Percentiles rank a stretch among this genome's conserved stretches.
phyloP scores from a whole-genome alignment of 1,140 invertebrate species.

The Zaprionus africanus region DNA sequence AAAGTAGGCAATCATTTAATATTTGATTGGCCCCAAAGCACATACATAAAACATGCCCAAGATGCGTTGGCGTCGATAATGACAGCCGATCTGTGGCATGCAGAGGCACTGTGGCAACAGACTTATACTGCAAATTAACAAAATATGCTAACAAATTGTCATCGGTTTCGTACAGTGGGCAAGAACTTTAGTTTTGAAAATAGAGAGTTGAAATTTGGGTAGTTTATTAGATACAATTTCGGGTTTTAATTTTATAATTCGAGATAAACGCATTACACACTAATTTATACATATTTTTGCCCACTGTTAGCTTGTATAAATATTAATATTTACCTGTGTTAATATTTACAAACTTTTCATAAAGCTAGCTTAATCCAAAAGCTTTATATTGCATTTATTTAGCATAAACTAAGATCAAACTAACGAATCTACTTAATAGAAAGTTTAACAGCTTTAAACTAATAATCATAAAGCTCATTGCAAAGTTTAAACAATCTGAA shows the following conservation, averaged over 20 bases:
- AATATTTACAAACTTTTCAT: not conserved
- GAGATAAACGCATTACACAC: no score
- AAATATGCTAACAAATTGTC: not conserved
- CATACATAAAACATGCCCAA: constrained; percentile 70
- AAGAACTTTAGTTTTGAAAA: no score
- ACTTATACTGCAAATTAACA: not conserved
- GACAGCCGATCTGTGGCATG: constrained; percentile 27
- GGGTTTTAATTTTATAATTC: no score
- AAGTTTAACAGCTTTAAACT: not conserved
- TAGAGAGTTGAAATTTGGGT: no score
- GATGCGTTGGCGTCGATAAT: constrained; percentile 37
- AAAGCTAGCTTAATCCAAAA: not conserved
- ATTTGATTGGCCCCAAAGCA: constrained; percentile 65
- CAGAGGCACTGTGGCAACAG: constrained; percentile 13
- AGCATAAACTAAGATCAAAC: no score
- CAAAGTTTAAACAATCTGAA: no score
- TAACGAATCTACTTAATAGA: no score
- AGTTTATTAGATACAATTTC: not conserved
- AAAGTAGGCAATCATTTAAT: constrained; percentile 53
- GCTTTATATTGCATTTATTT: not conserved
- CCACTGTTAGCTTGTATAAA: no score
- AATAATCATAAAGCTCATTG: no score
- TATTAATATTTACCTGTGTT: no score
- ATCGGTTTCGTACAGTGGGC: no score
- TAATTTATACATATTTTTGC: no score